Conservation (phyloP, 2,113 vertebrate genomes). For the Tapirus terrestris region DNA sequence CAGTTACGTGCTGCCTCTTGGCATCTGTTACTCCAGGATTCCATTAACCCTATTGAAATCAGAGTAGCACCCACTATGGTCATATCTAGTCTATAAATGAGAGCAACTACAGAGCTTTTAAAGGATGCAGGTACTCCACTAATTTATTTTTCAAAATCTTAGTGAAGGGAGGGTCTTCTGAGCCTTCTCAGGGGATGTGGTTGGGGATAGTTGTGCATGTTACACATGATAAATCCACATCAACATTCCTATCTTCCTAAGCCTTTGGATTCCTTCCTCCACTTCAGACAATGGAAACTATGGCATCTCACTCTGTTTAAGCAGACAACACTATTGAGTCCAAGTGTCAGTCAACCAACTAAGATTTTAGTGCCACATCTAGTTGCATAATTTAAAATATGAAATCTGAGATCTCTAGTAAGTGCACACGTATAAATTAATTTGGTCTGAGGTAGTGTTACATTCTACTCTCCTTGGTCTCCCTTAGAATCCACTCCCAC, state of each 20-base stretch:
- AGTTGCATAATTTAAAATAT: not conserved
- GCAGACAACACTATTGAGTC: not conserved
- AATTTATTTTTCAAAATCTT: not conserved
- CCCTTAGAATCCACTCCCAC: not conserved
- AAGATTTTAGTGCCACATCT: not conserved
- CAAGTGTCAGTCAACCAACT: not conserved
- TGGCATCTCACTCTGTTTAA: not conserved
- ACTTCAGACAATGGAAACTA: not conserved
- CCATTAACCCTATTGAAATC: not conserved
- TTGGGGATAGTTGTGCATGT: not conserved
- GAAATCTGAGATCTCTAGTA: not conserved
- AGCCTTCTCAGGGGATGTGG: not conserved
- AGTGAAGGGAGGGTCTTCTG: not conserved
- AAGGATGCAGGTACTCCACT: not conserved
- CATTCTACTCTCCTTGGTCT: not conserved
- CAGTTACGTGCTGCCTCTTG: not conserved
- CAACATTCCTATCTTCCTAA: not conserved
- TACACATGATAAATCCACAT: not conserved
- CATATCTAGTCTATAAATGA: not conserved
- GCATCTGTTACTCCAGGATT: not conserved
- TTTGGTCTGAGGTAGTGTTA: not conserved
- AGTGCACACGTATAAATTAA: not conserved
- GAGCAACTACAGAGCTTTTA: not conserved
- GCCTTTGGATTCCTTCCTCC: not conserved
- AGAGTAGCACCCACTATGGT: not conserved